A percentile compares a stretch with the other conserved stretches of the same genome.
Conservation (phyloP, 2,113 vertebrate species). For the Lasiurus cinereus region DNA sequence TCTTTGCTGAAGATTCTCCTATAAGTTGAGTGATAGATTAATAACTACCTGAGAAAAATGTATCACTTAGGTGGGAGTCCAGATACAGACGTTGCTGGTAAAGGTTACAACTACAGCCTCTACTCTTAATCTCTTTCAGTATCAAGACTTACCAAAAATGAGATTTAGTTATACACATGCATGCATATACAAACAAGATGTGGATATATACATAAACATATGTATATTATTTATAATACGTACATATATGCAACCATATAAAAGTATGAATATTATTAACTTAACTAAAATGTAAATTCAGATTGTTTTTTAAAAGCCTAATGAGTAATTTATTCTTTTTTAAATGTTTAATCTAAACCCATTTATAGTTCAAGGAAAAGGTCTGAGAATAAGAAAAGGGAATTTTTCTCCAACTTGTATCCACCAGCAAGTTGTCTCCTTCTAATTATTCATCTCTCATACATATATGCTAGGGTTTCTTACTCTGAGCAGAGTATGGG, state of each 20-base stretch:
- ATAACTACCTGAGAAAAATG: not conserved
- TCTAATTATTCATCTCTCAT: conserved; percentile 52
- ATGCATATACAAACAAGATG: not conserved
- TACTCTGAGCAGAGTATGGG: not conserved
- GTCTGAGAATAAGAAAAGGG: not conserved
- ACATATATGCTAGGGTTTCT: conserved; percentile 16
- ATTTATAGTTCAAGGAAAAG: not conserved
- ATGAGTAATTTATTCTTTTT: not conserved
- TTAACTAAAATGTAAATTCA: conserved; percentile 44
- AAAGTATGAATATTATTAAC: not conserved
- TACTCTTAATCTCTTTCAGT: conserved; percentile 12
- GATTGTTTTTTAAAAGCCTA: not conserved
- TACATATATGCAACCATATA: not conserved
- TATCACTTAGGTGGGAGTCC: not conserved
- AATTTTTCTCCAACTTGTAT: conserved; percentile 13
- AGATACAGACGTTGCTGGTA: not conserved
- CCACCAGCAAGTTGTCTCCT: conserved; percentile 1
- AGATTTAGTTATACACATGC: not conserved
- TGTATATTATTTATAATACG: not conserved
- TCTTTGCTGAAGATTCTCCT: conserved; percentile 9
- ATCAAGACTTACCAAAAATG: conserved; percentile 23
- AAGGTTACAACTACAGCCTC: not conserved
- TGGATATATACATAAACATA: not conserved
- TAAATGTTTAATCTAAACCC: conserved; percentile 12
- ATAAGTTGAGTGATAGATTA: not conserved